Evolutionary conservation across 2,888 invertebrate species (phyloP).

Genomic region (Gastrophysa polygoni): DNA sequence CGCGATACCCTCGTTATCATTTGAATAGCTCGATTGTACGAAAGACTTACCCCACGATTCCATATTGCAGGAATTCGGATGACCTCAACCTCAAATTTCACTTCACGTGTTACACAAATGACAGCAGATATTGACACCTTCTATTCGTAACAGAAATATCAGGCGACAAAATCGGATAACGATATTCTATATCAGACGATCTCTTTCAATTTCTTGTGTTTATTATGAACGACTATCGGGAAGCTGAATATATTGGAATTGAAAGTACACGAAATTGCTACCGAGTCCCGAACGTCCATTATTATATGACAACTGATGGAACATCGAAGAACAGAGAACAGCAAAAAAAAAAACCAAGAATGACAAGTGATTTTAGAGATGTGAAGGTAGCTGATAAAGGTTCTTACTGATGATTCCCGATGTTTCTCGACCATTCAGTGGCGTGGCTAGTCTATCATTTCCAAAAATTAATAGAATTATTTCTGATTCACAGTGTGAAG

Average conservation of each 20-base stretch:
- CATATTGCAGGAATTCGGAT: conserved; percentile 48
- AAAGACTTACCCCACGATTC: conserved; percentile 55
- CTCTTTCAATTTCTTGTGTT: conserved; percentile 42
- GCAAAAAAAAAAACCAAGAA: no score
- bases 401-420: no score
- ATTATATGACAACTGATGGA: conserved; percentile 33
- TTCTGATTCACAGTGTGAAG: no score
- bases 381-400: no score
- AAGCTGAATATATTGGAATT: conserved; percentile 35
- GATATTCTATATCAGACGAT: conserved; percentile 43
- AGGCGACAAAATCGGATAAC: neutral
- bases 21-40: neutral
- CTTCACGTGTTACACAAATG: conserved; percentile 50
- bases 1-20: neutral
- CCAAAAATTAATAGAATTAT: no score
- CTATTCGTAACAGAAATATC: conserved; percentile 13
- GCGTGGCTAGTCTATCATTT: no score
- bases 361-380: no score
- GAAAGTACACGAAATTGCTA: conserved; percentile 36
- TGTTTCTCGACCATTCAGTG: no score
- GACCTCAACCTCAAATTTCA: conserved; percentile 43
- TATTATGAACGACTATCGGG: conserved; percentile 38
- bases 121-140: conserved; percentile 25
- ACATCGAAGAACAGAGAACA: no score
- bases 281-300: conserved; percentile 42